A percentile compares a stretch with the other conserved stretches of the same genome.
These are phyloP conservation scores for Brachypalpus laphriformis DNA, from an alignment of 2,888 invertebrate species.

Conservation along the genomic window DNA sequence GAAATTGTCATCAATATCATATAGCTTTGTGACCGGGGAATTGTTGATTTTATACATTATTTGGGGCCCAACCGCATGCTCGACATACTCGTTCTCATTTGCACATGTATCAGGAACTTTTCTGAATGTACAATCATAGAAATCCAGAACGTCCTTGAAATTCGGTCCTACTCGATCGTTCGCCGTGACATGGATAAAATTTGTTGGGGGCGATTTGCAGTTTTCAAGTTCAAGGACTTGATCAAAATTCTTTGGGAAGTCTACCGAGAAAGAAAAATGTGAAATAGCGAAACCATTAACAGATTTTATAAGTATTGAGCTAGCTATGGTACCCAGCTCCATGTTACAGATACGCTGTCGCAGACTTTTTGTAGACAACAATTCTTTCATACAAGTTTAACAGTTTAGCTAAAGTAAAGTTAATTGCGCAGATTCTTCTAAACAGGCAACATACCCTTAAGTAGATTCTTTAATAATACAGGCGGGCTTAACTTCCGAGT, in stretches of 20 bases:
- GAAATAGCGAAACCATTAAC: background rate
- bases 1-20: constrained; percentile 58
- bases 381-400: too few relatives aligned
- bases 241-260: constrained; percentile 64
- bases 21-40: background rate
- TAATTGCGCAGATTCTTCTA: too few relatives aligned
- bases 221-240: constrained; percentile 49
- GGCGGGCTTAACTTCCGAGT: too few relatives aligned
- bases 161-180: background rate
- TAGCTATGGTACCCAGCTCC: too few relatives aligned
- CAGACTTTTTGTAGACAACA: too few relatives aligned
- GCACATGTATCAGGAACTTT: background rate
- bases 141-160: constrained; percentile 15
- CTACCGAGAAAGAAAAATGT: constrained; percentile 43
- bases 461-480: too few relatives aligned
- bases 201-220: constrained; percentile 41
- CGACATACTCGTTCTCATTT: background rate
- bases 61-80: constrained; percentile 18
- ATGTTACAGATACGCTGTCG: too few relatives aligned
- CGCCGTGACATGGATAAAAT: constrained; percentile 52
- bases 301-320: too few relatives aligned
- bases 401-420: too few relatives aligned
- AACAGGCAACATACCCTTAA: too few relatives aligned
- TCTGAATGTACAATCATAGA: background rate
- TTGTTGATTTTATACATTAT: constrained; percentile 55